These are phyloP conservation scores for Phrynocephalus vlangalii DNA, from an alignment of 2,797 vertebrate species.

Conservation along the genomic window DNA sequence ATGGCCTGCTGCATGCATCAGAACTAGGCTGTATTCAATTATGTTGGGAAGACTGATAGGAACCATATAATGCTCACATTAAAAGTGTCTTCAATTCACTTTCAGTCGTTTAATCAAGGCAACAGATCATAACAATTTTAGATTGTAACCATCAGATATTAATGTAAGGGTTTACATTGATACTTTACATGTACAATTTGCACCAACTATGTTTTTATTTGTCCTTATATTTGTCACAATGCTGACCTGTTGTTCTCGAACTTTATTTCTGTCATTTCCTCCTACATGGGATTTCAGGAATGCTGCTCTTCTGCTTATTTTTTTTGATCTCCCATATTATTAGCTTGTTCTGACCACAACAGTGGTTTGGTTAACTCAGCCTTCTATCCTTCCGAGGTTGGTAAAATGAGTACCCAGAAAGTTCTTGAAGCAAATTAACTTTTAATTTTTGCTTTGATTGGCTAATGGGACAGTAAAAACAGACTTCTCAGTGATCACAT, in stretches of 20 bases:
- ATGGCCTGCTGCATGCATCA: background rate
- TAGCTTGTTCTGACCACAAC: too few species aligned
- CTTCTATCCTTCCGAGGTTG: too few species aligned
- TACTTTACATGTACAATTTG: too few species aligned
- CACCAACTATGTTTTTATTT: background rate
- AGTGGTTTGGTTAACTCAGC: too few species aligned
- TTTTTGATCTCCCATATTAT: too few species aligned
- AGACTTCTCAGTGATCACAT: too few species aligned
- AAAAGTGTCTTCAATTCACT: background rate
- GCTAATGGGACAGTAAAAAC: too few species aligned
- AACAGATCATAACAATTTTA: background rate
- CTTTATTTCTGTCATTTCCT: background rate
- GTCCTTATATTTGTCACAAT: background rate
- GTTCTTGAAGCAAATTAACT: too few species aligned
- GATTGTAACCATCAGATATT: background rate
- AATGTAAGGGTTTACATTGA: background rate
- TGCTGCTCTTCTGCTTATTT: too few species aligned
- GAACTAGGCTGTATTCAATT: background rate
- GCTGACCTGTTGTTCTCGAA: background rate
- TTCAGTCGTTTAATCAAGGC: background rate
- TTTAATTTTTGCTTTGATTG: too few species aligned
- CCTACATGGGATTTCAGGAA: background rate
- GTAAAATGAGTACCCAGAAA: too few species aligned
- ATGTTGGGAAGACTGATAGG: background rate
- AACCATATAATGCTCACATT: background rate